Evolutionary conservation across 2,113 vertebrate species (phyloP).

Genomic region (Zapus hudsonius): DNA sequence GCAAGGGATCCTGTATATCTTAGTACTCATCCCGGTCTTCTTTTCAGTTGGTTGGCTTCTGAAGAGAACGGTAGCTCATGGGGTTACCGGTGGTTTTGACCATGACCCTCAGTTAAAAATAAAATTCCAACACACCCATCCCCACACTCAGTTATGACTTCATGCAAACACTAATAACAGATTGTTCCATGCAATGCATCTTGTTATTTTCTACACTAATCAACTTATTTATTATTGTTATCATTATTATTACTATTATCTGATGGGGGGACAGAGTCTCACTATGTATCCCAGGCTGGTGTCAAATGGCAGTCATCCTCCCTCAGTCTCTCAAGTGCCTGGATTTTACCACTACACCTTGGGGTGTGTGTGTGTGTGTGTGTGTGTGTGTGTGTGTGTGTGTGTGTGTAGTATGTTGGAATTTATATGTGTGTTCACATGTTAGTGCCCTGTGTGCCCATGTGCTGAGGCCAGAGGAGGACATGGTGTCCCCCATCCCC

Average conservation of each 20-base stretch:
- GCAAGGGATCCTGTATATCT: too few species aligned
- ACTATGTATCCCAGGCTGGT: background rate
- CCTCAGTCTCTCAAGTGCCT: too few species aligned
- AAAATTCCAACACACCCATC: background rate
- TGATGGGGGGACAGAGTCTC: background rate
- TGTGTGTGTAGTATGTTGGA: too few species aligned
- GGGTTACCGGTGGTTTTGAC: background rate
- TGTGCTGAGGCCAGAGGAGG: too few species aligned
- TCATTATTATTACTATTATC: background rate
- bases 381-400: too few species aligned
- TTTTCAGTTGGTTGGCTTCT: constrained; percentile 36
- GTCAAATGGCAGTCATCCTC: background rate
- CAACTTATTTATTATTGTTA: background rate
- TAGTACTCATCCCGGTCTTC: background rate
- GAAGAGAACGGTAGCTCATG: background rate
- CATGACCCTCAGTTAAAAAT: background rate
- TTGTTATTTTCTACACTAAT: background rate
- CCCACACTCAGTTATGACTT: too few species aligned
- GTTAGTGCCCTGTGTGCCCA: too few species aligned
- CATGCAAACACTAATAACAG: background rate
- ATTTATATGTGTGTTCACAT: too few species aligned
- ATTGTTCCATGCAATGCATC: background rate
- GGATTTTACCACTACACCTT: background rate
- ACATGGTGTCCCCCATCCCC: too few species aligned
- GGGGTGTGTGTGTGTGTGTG: too few species aligned